Evolutionary conservation across 2,888 invertebrate species (phyloP).

Genomic region (Polyploca ridens): DNA sequence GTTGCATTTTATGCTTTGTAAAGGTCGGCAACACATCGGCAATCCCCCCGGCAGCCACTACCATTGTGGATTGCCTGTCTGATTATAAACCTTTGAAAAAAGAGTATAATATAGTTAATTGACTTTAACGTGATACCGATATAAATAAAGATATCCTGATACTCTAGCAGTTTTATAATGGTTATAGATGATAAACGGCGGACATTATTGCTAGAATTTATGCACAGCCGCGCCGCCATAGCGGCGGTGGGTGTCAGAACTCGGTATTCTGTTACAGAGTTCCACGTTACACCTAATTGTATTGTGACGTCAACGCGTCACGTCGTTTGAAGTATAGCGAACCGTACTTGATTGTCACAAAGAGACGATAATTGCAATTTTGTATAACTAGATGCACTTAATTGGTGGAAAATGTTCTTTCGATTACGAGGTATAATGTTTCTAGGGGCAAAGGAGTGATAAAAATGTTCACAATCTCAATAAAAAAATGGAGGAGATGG

Average conservation of each 20-base stretch:
- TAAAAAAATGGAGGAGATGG: no score
- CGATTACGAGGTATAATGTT: background rate
- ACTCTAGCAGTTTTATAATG: background rate
- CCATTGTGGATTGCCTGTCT: no score
- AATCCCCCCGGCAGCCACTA: no score
- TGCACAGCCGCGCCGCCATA: background rate
- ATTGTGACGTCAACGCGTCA: background rate
- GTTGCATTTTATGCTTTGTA: no score
- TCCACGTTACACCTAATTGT: background rate
- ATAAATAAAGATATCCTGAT: background rate
- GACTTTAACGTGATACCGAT: background rate
- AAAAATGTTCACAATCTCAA: no score
- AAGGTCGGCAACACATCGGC: no score
- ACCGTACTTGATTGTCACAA: constrained; percentile 1
- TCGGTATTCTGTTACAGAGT: background rate
- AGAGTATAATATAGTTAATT: background rate
- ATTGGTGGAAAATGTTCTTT: background rate
- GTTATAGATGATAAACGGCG: background rate
- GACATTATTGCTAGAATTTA: constrained; percentile 2
- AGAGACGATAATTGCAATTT: constrained; percentile 2
- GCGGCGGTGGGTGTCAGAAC: background rate
- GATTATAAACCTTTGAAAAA: no score
- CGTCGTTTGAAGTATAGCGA: constrained; percentile 1
- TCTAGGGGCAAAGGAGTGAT: no score
- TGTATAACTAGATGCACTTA: background rate